Base-by-base conservation (phyloP, 2,888 invertebrate species). In the Vandiemenella viatica region DNA sequence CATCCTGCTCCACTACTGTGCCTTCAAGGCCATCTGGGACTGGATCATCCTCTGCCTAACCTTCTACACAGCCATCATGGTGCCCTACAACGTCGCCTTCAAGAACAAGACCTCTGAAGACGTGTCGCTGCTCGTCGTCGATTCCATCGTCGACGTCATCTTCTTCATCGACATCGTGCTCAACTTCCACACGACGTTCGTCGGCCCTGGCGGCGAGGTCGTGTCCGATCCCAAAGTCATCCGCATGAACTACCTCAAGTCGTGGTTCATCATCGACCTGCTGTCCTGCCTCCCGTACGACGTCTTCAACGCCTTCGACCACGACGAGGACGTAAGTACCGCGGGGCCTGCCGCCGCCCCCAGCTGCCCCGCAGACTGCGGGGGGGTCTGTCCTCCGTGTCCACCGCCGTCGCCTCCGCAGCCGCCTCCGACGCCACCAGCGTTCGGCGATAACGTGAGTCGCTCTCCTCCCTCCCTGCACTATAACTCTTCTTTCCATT, bases 161-260 rank as follows among this genome's bases (percentile, higher is more conserved):
- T 98, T 98, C 77, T 98, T 98, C 77, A 95, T 98, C 71, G 98
- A 98, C 76, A 98, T 98, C 70, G 92, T 97, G 67, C 83, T 98
- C 66, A 98, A 98, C 76, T 98, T 98, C 75, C 98, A 98, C 74
- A 98, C 98, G 57, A 98, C 98, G 56, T 98, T 98, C 72, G 98
- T 98, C 62, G 98, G 98, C 44, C 89, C 88, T 49, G 88, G 88
- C 57, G 88, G 88, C 56, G 89, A 90, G 71, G 97, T 98, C 59
- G 96, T 98, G 61, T 95, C 95, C 63, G 98, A 98, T 72, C 97
- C 98, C 16, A 93, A 93, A 69, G 90, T 93, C 60, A 95, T 96
- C 67, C 77, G 93, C 62, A 91, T 91, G 85, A 98, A 98, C 76
- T 99, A 98, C 73, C 78, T 98, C 63, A 92, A 93, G 71, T 95